Evolutionary conservation across 2,888 invertebrate genomes (phyloP).

Genomic region (Leptinotarsa peninsularis): DNA sequence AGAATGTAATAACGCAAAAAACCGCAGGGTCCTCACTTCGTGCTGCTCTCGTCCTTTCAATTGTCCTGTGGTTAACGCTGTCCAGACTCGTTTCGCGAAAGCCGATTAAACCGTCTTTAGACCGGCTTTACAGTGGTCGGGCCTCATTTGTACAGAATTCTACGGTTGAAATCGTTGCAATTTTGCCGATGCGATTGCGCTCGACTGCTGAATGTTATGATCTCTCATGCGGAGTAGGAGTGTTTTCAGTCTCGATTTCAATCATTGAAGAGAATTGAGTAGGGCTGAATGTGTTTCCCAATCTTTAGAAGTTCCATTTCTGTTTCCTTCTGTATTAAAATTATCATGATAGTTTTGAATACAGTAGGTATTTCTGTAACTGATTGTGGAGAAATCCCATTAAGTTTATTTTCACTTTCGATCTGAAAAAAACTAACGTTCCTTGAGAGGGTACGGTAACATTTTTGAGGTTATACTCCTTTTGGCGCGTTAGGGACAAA

Average conservation of each 20-base stretch:
- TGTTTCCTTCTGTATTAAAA: too few relatives aligned
- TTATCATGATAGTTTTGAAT: too few relatives aligned
- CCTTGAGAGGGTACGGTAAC: too few relatives aligned
- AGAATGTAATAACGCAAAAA: slow-evolving; percentile 24
- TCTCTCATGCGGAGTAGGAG: background rate
- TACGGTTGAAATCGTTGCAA: slow-evolving; percentile 9
- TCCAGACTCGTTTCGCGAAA: slow-evolving; percentile 23
- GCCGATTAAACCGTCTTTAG: slow-evolving; percentile 23
- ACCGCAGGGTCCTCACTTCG: slow-evolving; percentile 22
- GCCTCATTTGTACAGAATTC: slow-evolving; percentile 12
- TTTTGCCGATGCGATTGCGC: background rate
- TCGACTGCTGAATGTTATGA: background rate
- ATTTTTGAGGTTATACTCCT: too few relatives aligned
- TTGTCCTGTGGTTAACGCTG: slow-evolving; percentile 25
- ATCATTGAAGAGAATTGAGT: background rate
- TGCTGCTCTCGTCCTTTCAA: slow-evolving; percentile 23
- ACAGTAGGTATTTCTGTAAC: too few relatives aligned
- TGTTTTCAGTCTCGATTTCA: background rate
- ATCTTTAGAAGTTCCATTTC: too few relatives aligned
- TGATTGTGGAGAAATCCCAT: too few relatives aligned
- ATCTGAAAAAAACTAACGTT: too few relatives aligned
- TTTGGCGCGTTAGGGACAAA: too few relatives aligned
- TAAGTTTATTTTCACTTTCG: too few relatives aligned
- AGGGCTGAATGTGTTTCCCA: too few relatives aligned
- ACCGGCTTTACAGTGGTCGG: slow-evolving; percentile 20